phyloP scores from a whole-genome alignment of 1,140 invertebrate genomes.

The Agraylea sexmaculata region DNA sequence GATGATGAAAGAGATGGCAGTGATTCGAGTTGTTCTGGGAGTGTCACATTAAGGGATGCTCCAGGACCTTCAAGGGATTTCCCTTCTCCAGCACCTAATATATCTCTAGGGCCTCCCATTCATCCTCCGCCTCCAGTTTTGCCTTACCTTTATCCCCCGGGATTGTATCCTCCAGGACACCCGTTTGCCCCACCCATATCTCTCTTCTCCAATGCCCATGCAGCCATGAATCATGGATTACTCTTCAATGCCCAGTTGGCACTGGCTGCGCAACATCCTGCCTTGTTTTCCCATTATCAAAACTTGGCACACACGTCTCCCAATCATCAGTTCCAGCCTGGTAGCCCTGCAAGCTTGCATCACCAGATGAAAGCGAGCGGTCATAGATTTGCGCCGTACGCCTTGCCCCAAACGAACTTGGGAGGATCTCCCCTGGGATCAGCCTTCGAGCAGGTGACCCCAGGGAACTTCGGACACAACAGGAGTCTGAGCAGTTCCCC shows the following conservation, averaged over 20 bases:
- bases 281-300: constrained; percentile 56
- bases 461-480: constrained; percentile 39
- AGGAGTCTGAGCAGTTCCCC: constrained; percentile 58
- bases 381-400: constrained; percentile 76
- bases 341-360: constrained; percentile 38
- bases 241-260: constrained; percentile 73
- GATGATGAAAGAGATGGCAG: constrained; percentile 49
- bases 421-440: constrained; percentile 50
- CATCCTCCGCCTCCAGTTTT: constrained; percentile 70
- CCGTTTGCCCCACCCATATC: constrained; percentile 58
- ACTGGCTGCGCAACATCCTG: constrained; percentile 66
- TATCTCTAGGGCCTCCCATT: constrained; percentile 75
- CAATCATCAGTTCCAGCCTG: constrained; percentile 25
- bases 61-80: constrained; percentile 42
- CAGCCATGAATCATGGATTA: constrained; percentile 56
- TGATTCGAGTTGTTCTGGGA: constrained; percentile 54
- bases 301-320: constrained; percentile 28
- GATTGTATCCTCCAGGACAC: constrained; percentile 61
- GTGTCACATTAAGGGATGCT: constrained; percentile 35
- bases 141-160: constrained; percentile 81
- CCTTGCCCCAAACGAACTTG: constrained; percentile 44
- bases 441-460: constrained; percentile 76
- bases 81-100: constrained; percentile 69
- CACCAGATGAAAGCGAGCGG: constrained; percentile 40
- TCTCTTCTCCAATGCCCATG: constrained; percentile 42